phyloP scores from a whole-genome alignment of 2,113 vertebrate species.

The Alectura lathami region DNA sequence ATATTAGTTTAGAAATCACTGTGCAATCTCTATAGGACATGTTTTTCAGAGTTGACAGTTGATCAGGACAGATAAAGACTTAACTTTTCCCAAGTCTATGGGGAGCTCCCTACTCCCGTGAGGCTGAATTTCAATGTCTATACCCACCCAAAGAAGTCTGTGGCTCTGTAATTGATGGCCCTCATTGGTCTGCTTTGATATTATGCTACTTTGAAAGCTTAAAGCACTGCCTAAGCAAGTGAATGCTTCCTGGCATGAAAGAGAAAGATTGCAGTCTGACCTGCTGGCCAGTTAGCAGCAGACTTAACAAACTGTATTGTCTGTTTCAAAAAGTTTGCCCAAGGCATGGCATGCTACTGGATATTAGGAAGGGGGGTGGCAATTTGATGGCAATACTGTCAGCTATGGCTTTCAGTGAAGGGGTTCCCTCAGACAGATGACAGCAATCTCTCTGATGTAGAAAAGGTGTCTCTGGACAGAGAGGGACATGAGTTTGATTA shows the following conservation, averaged over 20 bases:
- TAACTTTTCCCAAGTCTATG: neutral
- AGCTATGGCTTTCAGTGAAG: neutral
- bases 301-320: neutral
- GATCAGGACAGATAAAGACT: neutral
- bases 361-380: neutral
- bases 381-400: neutral
- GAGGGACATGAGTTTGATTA: neutral
- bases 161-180: neutral
- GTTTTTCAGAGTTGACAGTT: neutral
- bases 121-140: conserved; percentile 28
- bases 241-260: neutral
- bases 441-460: neutral
- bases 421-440: neutral
- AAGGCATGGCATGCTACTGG: neutral
- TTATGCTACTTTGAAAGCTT: neutral
- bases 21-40: conserved; percentile 45
- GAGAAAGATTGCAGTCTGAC: neutral
- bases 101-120: neutral
- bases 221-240: neutral
- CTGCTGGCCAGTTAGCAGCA: neutral
- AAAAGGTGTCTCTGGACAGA: neutral
- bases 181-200: neutral
- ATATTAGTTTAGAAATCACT: conserved; percentile 36
- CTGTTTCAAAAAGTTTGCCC: neutral
- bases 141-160: conserved; percentile 7